phyloP scores from a whole-genome alignment of 2,888 invertebrate species.

The Hanleya hanleyi region DNA sequence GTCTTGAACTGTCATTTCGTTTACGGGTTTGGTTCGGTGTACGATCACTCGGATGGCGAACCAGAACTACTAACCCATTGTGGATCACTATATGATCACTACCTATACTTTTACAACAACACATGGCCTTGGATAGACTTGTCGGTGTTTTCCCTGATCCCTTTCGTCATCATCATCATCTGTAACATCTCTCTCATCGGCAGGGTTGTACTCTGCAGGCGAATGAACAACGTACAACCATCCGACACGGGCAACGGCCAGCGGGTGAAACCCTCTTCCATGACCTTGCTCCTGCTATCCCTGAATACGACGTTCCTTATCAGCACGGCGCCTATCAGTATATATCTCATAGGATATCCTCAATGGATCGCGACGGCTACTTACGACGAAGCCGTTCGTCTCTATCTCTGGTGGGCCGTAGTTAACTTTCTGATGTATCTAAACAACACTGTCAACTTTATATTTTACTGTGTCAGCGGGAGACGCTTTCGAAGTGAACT shows the following conservation, averaged over 20 bases:
- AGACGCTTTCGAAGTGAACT: constrained; percentile 54
- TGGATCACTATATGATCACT: constrained; percentile 24
- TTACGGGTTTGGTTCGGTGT: constrained; percentile 39
- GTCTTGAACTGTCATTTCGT: constrained; percentile 52
- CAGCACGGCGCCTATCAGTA: constrained; percentile 49
- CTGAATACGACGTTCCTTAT: constrained; percentile 55
- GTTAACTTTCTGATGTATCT: constrained; percentile 58
- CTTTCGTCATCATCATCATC: constrained; percentile 50
- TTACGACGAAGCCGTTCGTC: constrained; percentile 14
- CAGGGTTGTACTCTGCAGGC: constrained; percentile 42
- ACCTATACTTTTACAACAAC: constrained; percentile 35
- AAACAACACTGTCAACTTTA: constrained; percentile 57
- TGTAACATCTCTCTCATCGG: constrained; percentile 55
- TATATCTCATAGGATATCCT: constrained; percentile 43
- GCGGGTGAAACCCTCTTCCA: constrained; percentile 40
- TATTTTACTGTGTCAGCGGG: constrained; percentile 61
- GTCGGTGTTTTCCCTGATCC: constrained; percentile 53
- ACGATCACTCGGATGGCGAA: neutral
- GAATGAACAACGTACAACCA: constrained; percentile 16
- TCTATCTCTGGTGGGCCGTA: constrained; percentile 47
- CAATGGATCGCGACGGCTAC: constrained; percentile 24
- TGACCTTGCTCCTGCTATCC: constrained; percentile 53
- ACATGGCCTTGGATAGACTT: constrained; percentile 65
- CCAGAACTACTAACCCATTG: constrained; percentile 24
- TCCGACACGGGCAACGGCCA: neutral